Conservation (phyloP, 92 coral and sea anemone species). For the Palythoa heliodiscus region DNA sequence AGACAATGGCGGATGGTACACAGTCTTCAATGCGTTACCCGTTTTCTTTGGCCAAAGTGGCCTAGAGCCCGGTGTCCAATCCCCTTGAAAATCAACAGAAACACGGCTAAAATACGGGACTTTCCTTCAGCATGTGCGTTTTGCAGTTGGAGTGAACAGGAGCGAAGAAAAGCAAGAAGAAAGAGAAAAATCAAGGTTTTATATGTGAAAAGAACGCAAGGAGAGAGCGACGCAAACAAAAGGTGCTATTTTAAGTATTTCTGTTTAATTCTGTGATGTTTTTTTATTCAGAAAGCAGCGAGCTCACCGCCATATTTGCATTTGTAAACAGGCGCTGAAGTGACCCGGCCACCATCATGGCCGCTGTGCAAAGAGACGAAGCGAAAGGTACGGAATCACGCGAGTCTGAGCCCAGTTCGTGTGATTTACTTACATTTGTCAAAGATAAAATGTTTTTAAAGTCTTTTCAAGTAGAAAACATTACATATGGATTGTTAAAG, state of each 20-base stretch:
- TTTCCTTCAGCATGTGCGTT: background rate
- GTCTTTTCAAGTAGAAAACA: background rate
- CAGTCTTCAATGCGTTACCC: background rate
- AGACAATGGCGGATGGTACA: background rate
- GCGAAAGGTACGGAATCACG: background rate
- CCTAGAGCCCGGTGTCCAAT: constrained; percentile 4
- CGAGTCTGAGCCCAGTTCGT: background rate
- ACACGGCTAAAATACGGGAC: no score
- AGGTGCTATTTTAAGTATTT: background rate
- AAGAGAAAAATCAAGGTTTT: background rate
- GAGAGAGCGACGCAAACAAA: background rate
- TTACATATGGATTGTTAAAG: background rate
- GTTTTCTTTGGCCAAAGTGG: constrained; percentile 7
- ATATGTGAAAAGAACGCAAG: background rate
- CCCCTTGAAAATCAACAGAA: background rate
- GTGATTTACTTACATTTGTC: background rate
- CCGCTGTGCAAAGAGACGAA: background rate
- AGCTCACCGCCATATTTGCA: background rate
- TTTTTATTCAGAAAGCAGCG: background rate
- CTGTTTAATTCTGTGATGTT: background rate
- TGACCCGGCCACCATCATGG: background rate
- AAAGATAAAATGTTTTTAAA: background rate
- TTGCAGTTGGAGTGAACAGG: background rate
- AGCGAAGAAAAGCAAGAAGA: background rate
- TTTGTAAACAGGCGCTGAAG: background rate